Conservation (phyloP, 2,888 invertebrate genomes). For the Hofmannophila pseudospretella region DNA sequence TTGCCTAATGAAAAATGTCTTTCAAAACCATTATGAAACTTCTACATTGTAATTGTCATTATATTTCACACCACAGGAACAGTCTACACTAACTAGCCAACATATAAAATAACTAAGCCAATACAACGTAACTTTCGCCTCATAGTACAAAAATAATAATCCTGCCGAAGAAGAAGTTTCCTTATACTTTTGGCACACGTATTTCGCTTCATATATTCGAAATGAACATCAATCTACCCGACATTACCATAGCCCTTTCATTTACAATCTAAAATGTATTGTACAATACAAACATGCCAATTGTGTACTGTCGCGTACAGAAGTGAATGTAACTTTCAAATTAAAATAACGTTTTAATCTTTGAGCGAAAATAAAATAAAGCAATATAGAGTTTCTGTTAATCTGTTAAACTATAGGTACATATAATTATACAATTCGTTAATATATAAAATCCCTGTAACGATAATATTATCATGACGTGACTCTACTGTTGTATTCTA, state of each 20-base stretch:
- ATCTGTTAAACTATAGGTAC: slow-evolving; percentile 64
- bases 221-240: slow-evolving; percentile 15
- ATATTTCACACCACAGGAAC: not conserved
- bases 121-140: slow-evolving; percentile 1
- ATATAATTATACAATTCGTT: slow-evolving; percentile 67
- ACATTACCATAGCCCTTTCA: slow-evolving; percentile 30
- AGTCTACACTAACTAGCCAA: slow-evolving; percentile 5
- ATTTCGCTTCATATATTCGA: slow-evolving; percentile 27
- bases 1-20: too few species aligned
- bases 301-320: slow-evolving; percentile 25
- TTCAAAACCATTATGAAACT: too few species aligned
- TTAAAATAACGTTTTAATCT: slow-evolving; percentile 4
- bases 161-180: slow-evolving; percentile 1
- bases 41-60: too few species aligned
- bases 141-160: slow-evolving; percentile 1
- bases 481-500: slow-evolving; percentile 46
- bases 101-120: slow-evolving; percentile 6
- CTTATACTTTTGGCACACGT: slow-evolving; percentile 58
- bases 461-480: slow-evolving; percentile 71
- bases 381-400: slow-evolving; percentile 40
- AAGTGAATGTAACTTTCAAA: slow-evolving; percentile 22
- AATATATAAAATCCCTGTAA: slow-evolving; percentile 78
- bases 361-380: slow-evolving; percentile 43
- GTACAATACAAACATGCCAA: slow-evolving; percentile 20
- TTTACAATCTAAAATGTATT: slow-evolving; percentile 33